phyloP scores from a whole-genome alignment of 2,888 invertebrate genomes.

The Epistrophe grossulariae region DNA sequence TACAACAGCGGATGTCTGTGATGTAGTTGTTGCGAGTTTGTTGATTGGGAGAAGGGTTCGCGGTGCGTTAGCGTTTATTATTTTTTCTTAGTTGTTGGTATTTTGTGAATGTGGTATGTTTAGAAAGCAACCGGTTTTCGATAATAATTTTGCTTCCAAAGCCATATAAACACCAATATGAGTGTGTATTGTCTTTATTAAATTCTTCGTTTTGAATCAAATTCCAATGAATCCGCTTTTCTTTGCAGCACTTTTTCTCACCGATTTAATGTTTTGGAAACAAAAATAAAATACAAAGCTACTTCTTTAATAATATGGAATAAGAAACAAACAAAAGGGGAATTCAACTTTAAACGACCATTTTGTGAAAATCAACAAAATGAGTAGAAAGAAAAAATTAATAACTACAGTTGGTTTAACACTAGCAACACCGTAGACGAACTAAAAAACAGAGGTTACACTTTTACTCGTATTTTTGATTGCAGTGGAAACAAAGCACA shows the following conservation, averaged over 20 bases:
- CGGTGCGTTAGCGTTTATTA: conserved; percentile 44
- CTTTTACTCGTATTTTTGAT: background rate
- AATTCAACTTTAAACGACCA: conserved; percentile 56
- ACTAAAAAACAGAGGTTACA: conserved; percentile 17
- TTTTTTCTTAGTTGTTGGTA: conserved; percentile 43
- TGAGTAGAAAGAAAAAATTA: conserved; percentile 18
- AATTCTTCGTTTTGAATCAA: conserved; percentile 53
- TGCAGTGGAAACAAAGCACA: background rate
- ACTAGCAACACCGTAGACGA: conserved; percentile 28
- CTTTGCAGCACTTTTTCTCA: conserved; percentile 43
- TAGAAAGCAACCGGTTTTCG: conserved; percentile 75
- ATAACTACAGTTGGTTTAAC: conserved; percentile 33
- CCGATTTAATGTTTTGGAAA: conserved; percentile 3
- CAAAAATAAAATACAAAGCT: conserved; percentile 6
- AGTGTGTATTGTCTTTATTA: conserved; percentile 51
- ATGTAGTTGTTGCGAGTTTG: conserved; percentile 18
- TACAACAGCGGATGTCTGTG: conserved; percentile 39
- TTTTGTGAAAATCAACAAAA: conserved; percentile 61
- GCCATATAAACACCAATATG: conserved; percentile 66
- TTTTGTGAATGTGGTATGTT: conserved; percentile 66
- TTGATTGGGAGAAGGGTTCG: conserved; percentile 24
- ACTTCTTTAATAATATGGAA: background rate
- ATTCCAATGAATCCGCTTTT: conserved; percentile 62
- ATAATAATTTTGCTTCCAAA: conserved; percentile 61
- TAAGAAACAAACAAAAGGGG: conserved; percentile 25